A percentile compares a stretch with the other conserved stretches of the same genome.
These are phyloP conservation scores for Dastarcus helophoroides DNA, from an alignment of 2,888 invertebrate species.

Conservation along the genomic window DNA sequence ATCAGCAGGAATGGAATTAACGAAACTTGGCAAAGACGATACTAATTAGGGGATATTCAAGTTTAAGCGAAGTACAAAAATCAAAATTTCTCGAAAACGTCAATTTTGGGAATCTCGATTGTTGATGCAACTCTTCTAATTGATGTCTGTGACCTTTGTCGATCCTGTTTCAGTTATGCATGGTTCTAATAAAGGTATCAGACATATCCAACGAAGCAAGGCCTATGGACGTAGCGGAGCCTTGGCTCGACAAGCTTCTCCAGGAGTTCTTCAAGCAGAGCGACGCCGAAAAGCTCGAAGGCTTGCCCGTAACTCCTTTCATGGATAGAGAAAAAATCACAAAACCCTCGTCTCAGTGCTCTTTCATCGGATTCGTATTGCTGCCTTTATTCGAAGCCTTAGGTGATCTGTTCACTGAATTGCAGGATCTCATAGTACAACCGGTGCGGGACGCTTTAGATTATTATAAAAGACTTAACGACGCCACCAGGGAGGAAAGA, in stretches of 20 bases:
- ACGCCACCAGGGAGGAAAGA: conserved; percentile 48
- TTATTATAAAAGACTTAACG: conserved; percentile 50
- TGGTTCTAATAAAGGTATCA: conserved; percentile 74
- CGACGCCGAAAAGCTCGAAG: conserved; percentile 70
- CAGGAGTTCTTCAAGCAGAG: conserved; percentile 68
- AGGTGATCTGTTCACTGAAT: conserved; percentile 59
- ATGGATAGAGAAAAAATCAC: conserved; percentile 81
- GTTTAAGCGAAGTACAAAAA: too few relatives aligned
- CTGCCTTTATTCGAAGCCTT: conserved; percentile 70
- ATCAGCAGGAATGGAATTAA: too few relatives aligned
- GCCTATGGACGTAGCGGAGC: conserved; percentile 73
- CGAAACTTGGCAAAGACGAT: too few relatives aligned
- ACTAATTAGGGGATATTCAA: too few relatives aligned
- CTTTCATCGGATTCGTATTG: conserved; percentile 71
- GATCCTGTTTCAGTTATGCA: conserved; percentile 47
- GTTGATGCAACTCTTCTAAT: too few relatives aligned
- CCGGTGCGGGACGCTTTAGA: conserved; percentile 51
- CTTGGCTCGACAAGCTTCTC: conserved; percentile 65
- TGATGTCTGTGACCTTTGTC: not conserved
- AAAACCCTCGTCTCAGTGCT: conserved; percentile 72
- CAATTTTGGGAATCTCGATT: too few relatives aligned
- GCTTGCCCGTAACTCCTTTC: conserved; percentile 72
- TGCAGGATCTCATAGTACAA: conserved; percentile 51
- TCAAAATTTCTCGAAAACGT: too few relatives aligned
- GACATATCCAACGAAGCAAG: conserved; percentile 76